These are phyloP conservation scores for Chalcis sispes DNA, from an alignment of 2,888 invertebrate genomes.

Conservation along the genomic window DNA sequence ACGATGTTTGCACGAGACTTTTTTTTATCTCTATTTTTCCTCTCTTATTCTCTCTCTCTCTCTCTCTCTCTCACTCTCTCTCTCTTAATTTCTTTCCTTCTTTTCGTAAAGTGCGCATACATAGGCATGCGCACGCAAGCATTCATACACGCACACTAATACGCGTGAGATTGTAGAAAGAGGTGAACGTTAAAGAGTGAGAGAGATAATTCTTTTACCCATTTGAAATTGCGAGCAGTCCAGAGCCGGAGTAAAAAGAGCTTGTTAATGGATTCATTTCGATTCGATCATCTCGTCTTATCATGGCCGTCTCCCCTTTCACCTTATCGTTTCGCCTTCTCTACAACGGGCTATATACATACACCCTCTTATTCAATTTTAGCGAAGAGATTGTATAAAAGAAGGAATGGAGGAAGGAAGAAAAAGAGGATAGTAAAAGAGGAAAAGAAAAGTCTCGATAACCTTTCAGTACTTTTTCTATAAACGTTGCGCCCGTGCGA, in stretches of 20 bases:
- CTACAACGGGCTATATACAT: background rate
- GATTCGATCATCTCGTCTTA: slow-evolving; percentile 70
- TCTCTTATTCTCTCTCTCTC: slow-evolving; percentile 14
- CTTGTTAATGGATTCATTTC: slow-evolving; percentile 75
- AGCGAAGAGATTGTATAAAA: too few species aligned
- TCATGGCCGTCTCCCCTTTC: slow-evolving; percentile 11
- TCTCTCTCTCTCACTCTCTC: slow-evolving; percentile 32
- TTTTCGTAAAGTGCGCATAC: background rate
- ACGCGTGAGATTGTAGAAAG: background rate
- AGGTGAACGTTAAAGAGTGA: background rate
- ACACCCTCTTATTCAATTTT: background rate
- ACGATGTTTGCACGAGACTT: slow-evolving; percentile 73
- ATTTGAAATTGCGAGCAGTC: background rate
- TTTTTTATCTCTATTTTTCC: slow-evolving; percentile 57
- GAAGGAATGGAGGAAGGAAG: background rate
- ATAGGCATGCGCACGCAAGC: background rate
- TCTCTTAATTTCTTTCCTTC: background rate
- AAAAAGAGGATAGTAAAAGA: background rate
- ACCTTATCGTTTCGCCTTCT: slow-evolving; percentile 1
- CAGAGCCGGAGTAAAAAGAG: slow-evolving; percentile 57
- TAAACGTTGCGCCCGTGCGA: slow-evolving; percentile 57
- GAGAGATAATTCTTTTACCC: background rate
- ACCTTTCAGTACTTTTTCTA: slow-evolving; percentile 62
- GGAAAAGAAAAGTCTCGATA: slow-evolving; percentile 5
- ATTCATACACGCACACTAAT: background rate